phyloP scores from a whole-genome alignment of 2,797 vertebrate species.

The Scomberomorus guttatus region DNA sequence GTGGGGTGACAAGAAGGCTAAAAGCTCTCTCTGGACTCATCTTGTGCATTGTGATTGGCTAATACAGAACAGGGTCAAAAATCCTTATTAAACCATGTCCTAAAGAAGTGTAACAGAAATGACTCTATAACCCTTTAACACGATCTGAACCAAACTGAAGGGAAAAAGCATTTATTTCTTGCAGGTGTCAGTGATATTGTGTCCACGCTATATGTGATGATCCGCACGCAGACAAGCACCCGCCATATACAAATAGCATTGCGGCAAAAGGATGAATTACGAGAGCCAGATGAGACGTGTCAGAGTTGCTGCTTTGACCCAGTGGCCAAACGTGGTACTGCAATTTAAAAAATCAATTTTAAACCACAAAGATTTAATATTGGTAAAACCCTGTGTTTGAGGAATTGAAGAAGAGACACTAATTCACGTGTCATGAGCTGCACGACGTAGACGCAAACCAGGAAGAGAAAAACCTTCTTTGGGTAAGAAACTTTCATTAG shows the following conservation, averaged over 20 bases:
- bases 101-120: not conserved
- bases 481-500: not conserved
- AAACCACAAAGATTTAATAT: not conserved
- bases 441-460: not conserved
- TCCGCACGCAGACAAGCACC: not conserved
- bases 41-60: not conserved
- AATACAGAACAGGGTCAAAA: not conserved
- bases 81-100: not conserved
- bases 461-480: not conserved
- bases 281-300: not conserved
- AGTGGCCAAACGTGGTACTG: not conserved
- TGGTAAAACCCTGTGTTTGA: not conserved
- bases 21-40: slow-evolving; percentile 11
- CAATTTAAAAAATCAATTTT: not conserved
- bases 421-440: slow-evolving; percentile 5
- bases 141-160: not conserved
- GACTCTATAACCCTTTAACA: not conserved
- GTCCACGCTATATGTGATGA: not conserved
- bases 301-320: not conserved
- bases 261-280: not conserved
- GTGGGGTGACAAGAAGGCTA: not conserved
- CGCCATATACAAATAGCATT: not conserved
- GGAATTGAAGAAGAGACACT: slow-evolving; percentile 4
- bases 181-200: not conserved
- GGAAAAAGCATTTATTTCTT: not conserved